These are phyloP conservation scores for Lycocerus yunnanus DNA, from an alignment of 2,888 invertebrate genomes.

Conservation along the genomic window DNA sequence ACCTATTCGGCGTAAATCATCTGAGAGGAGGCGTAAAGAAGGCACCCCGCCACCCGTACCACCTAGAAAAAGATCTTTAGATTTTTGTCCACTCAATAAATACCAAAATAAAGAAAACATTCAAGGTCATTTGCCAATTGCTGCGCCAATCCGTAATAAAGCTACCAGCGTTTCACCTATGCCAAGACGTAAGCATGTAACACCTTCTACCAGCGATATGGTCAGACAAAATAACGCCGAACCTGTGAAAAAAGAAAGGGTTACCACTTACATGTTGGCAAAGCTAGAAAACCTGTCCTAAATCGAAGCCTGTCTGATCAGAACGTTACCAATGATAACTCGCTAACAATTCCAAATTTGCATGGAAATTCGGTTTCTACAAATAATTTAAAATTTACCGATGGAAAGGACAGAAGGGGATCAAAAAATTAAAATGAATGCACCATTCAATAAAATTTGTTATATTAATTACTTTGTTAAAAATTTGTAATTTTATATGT, in stretches of 20 bases:
- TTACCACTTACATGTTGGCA: slow-evolving; percentile 38
- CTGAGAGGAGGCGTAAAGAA: slow-evolving; percentile 38
- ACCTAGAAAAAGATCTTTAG: slow-evolving; percentile 21
- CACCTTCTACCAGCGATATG: not conserved
- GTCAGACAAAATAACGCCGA: not conserved
- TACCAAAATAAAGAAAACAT: slow-evolving; percentile 15
- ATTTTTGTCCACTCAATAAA: slow-evolving; percentile 35
- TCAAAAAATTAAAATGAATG: slow-evolving; percentile 48
- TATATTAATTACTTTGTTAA: slow-evolving; percentile 32
- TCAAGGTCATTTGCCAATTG: slow-evolving; percentile 13
- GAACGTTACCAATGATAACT: slow-evolving; percentile 5
- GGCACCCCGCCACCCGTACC: slow-evolving; percentile 16
- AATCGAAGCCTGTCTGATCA: slow-evolving; percentile 22
- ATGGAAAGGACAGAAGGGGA: slow-evolving; percentile 33
- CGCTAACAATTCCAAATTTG: not conserved
- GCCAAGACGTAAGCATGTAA: slow-evolving; percentile 3
- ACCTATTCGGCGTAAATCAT: slow-evolving; percentile 43
- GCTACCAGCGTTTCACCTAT: slow-evolving; percentile 12
- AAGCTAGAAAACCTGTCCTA: slow-evolving; percentile 19
- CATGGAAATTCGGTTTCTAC: slow-evolving; percentile 2
- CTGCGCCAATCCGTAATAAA: slow-evolving; percentile 31
- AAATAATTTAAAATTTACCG: slow-evolving; percentile 14
- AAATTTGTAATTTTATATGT: slow-evolving; percentile 9
- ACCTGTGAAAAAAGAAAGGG: slow-evolving; percentile 38
- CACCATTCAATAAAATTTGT: slow-evolving; percentile 43